Percentiles rank a stretch among this genome's conserved stretches.
phyloP scores from a whole-genome alignment of 2,797 vertebrate genomes.

The Peromyscus melanophrys region DNA sequence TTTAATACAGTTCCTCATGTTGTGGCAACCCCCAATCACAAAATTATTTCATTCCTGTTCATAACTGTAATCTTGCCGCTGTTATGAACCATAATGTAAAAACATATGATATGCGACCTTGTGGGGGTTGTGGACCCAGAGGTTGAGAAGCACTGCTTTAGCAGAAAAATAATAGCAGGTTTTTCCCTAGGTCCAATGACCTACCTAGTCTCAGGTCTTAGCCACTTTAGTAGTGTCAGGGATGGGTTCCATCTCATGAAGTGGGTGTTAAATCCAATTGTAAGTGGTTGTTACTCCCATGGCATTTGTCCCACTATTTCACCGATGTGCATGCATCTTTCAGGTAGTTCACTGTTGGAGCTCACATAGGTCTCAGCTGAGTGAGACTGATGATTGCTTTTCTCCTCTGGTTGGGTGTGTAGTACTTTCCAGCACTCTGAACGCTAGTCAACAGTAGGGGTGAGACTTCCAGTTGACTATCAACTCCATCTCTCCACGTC shows the following conservation, averaged over 20 bases:
- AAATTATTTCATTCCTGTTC: background rate
- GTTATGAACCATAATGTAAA: too few relatives aligned
- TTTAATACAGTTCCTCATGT: background rate
- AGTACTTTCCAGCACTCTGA: background rate
- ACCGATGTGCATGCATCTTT: background rate
- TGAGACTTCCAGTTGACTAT: background rate
- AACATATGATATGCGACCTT: background rate
- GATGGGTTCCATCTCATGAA: background rate
- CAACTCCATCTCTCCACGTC: background rate
- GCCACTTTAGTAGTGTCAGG: background rate
- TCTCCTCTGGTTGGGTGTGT: background rate
- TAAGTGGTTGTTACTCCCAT: background rate
- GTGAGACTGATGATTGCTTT: background rate
- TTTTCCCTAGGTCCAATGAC: background rate
- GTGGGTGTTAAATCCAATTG: too few relatives aligned
- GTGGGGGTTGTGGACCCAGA: background rate
- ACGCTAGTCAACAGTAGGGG: background rate
- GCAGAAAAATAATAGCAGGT: background rate
- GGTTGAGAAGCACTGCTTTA: background rate
- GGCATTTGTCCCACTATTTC: background rate
- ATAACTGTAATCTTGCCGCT: background rate
- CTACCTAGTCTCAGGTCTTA: background rate
- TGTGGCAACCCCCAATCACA: background rate
- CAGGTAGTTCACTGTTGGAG: background rate
- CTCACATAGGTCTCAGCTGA: background rate